Evolutionary conservation across 2,113 vertebrate genomes (phyloP).

Genomic region (Nerophis lumbriciformis): DNA sequence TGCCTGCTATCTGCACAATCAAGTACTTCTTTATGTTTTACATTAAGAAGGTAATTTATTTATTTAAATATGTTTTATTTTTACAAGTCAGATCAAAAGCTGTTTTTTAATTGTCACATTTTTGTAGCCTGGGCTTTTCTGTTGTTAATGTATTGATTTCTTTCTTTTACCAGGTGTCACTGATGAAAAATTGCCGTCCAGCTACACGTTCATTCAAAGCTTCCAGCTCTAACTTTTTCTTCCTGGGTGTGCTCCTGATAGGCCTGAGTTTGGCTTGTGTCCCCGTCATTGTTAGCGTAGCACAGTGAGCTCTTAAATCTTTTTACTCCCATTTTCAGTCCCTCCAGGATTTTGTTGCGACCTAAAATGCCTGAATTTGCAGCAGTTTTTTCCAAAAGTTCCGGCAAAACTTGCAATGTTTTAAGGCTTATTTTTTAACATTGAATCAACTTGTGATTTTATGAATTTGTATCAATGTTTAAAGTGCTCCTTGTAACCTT

Average conservation of each 20-base stretch:
- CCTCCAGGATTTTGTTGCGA: too few relatives aligned
- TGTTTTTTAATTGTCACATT: not conserved
- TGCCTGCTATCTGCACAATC: constrained; percentile 87
- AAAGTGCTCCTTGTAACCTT: too few relatives aligned
- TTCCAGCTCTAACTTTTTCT: constrained; percentile 93
- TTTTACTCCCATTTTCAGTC: not conserved
- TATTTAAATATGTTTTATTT: not conserved
- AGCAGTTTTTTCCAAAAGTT: too few relatives aligned
- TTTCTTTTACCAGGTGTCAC: constrained; percentile 67
- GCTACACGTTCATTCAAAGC: constrained; percentile 82
- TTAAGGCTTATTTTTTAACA: too few relatives aligned
- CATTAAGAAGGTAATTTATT: constrained; percentile 84
- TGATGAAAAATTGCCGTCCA: constrained; percentile 82
- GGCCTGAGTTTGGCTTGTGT: constrained; percentile 82
- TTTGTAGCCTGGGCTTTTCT: too few relatives aligned
- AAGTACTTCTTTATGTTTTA: constrained; percentile 95
- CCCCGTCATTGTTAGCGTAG: constrained; percentile 81
- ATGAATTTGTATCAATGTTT: too few relatives aligned
- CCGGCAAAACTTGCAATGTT: too few relatives aligned
- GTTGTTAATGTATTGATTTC: not conserved
- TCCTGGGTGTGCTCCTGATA: constrained; percentile 84
- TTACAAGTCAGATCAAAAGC: not conserved
- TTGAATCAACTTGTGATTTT: too few relatives aligned
- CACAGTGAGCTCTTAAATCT: constrained; percentile 72
- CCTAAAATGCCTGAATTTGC: too few relatives aligned